Evolutionary conservation across 2,113 vertebrate genomes (phyloP), one percentile per base, ranked within the genome.

Genomic region (Toxotes jaculatrix): DNA sequence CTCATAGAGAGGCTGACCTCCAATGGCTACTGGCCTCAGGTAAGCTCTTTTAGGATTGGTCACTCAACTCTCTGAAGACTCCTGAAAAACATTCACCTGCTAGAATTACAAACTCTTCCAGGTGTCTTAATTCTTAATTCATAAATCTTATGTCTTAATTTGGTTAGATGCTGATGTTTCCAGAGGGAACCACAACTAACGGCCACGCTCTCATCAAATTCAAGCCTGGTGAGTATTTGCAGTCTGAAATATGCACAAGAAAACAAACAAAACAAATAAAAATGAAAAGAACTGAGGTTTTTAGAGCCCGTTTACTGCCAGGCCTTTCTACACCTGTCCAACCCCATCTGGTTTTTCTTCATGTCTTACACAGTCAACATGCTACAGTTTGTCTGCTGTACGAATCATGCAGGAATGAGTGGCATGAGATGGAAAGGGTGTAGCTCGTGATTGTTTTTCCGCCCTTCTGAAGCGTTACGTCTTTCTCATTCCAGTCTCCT

Each of bases 121-220:
- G 27, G 1, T 27, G 27, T 27, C 27, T 27, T 27, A 27, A 47
- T 32, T 27, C 27, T 27, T 27, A 27, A 47, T 32, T 45, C 42
- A 17, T 7, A 10, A 9, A 9, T 47, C 47, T 42, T 45, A 17
- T 40, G 12, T 80, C 36, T 49, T 19, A 0, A 27, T 17, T 57
- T 13, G 19, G 16, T 21, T 80, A 98, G 97, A 96, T 97, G 91
- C 92, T 97, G 16, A 96, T 98, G 89, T 98, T 96, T 85, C 96
- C 97, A 0, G 97, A 98, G 74, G 97, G 97, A 63, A 98, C 97
- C 64, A 97, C 96, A 2, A 97, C 96, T 3, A 98, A 97, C 36
- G 97, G 97, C 74, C 89, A 74, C 43, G 91, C 91, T 61, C 93
- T 98, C 71, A 94, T 98, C 81, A 97, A 96, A 84, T 98, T 97